Evolutionary conservation across 2,888 invertebrate species (phyloP).

Genomic region (Azorinus chamasolen): DNA sequence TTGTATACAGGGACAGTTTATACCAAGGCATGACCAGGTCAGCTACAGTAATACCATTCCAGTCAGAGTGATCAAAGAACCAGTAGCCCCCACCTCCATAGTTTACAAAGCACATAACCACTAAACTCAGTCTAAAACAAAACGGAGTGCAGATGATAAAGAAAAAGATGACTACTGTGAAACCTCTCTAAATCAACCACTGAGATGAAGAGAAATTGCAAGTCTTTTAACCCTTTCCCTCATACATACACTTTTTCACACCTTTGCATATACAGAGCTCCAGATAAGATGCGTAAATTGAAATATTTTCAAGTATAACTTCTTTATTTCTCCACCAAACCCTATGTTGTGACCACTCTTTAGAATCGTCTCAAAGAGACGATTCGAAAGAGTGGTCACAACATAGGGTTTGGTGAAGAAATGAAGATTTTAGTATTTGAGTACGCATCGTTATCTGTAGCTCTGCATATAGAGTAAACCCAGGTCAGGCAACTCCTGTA

Average conservation of each 20-base stretch:
- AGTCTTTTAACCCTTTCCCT: not conserved
- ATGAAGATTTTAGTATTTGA: too few species aligned
- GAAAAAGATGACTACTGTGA: not conserved
- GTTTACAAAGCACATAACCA: slow-evolving; percentile 95
- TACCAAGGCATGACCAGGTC: slow-evolving; percentile 76
- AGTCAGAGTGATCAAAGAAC: slow-evolving; percentile 93
- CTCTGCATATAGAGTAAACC: too few species aligned
- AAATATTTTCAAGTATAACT: too few species aligned
- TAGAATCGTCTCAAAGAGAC: too few species aligned
- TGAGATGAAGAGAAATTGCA: not conserved
- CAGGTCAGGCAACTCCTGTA: too few species aligned
- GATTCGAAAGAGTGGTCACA: too few species aligned
- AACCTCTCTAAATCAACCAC: not conserved
- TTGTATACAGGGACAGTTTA: not conserved
- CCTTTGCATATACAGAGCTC: too few species aligned
- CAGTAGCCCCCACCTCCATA: slow-evolving; percentile 95
- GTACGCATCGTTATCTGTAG: too few species aligned
- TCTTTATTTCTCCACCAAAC: too few species aligned
- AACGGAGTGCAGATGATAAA: not conserved
- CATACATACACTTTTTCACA: not conserved
- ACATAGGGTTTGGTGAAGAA: too few species aligned
- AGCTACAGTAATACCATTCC: slow-evolving; percentile 87
- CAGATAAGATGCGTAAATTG: too few species aligned
- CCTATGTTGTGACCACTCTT: too few species aligned
- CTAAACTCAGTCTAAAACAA: slow-evolving; percentile 76